Base-by-base conservation (phyloP, 2,888 invertebrate genomes). In the Apodemia hepburni region DNA sequence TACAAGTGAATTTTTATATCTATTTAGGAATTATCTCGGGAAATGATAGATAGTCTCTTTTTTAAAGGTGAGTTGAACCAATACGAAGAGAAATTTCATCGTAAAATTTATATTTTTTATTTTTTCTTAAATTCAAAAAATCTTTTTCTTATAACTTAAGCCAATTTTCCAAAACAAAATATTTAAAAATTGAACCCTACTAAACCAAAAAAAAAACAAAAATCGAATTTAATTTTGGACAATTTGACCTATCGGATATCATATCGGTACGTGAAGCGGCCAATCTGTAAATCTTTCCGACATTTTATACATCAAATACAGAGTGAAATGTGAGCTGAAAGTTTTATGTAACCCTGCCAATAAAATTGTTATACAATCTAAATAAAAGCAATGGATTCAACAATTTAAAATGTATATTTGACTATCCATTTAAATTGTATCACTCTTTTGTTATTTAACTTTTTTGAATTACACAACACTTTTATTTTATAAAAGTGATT, bases 261-360 rank as follows among this genome's bases (percentile, higher is more conserved):
- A 54, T 54, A 54, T 54, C 15, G 17, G 15, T 15, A 42, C 42
- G 42, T 42, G 42, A 15, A 42, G 42, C 42, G 42, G 42, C 22
- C 22, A 54, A 54, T 54, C 27, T 54, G 51, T 54, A 54, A 54
- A 54, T 54, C 51, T 54, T 54, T 54, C 27, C 27, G 51, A 22
- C 51, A 15, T 22, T 65, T 64, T 67, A 68, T 68, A 68, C 68
- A 64, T 42, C 42, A 42, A 68, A 68, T 65, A 65, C 51, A 18
- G 51, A 54, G 27, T 54, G 51, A 54, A 54, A 54, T 54, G 54
- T 22, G 22, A 54, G 54, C 54, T 54, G 54, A 54, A 22, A 54
- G 54, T 54, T 54, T 54, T 54, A 54, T 54, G 54, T 54, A 54
- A 54, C 54, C 18, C 54, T 54, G 54, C 54, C 54, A 54, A 54